Conservation (phyloP, 2,797 vertebrate genomes). For the Pseudochirops corinnae region DNA sequence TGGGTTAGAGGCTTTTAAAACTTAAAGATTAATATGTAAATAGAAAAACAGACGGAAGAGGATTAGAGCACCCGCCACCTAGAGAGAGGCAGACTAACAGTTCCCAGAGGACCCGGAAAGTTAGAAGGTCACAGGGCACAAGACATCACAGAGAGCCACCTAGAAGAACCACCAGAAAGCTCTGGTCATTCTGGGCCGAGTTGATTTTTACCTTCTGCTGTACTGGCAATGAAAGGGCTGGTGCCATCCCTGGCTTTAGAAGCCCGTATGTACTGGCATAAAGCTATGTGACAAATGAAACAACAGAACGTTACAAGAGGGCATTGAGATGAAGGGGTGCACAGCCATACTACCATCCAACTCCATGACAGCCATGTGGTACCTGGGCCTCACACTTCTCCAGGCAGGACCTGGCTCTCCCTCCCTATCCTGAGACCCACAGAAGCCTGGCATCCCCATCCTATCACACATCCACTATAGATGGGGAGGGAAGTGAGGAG, state of each 20-base stretch:
- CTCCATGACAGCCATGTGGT: not conserved
- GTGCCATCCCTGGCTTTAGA: conserved; percentile 98
- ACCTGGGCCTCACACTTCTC: not conserved
- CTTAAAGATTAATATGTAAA: conserved; percentile 47
- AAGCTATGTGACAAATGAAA: conserved; percentile 98
- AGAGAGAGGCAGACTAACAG: conserved; percentile 77
- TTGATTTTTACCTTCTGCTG: conserved; percentile 95
- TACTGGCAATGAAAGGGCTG: conserved; percentile 94
- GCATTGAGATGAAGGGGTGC: conserved; percentile 35
- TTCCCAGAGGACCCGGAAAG: conserved; percentile 83
- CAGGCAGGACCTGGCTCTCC: too few relatives aligned
- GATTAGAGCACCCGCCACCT: conserved; percentile 74
- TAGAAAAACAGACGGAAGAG: conserved; percentile 67
- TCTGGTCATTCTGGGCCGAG: conserved; percentile 66
- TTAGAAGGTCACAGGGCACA: conserved; percentile 87
- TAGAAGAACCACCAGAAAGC: conserved; percentile 79
- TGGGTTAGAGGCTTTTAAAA: conserved; percentile 53
- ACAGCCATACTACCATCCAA: not conserved
- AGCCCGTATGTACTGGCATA: conserved; percentile 99
- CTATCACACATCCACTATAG: not conserved
- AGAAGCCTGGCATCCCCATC: not conserved
- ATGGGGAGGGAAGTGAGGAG: not conserved
- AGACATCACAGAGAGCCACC: conserved; percentile 78
- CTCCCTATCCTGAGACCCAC: not conserved
- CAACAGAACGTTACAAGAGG: conserved; percentile 90